A percentile compares a stretch with the other conserved stretches of the same genome.
Conservation (phyloP, 2,888 invertebrate genomes). For the Caenorhabditis sinica region DNA sequence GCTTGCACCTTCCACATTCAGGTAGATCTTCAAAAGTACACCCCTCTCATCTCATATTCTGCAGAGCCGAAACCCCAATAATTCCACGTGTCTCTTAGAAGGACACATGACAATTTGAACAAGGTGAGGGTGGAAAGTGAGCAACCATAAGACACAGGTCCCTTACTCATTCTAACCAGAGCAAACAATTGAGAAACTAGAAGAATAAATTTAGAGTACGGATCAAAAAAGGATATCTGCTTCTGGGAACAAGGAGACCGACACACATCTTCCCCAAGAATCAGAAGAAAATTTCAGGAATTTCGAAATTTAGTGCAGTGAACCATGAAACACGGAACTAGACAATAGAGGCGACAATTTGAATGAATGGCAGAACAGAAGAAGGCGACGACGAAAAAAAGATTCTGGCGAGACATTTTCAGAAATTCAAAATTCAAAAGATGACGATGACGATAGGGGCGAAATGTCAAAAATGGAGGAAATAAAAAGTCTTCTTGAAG, state of each 20-base stretch:
- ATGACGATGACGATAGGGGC: background rate
- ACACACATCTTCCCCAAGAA: background rate
- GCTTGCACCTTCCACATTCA: background rate
- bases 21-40: background rate
- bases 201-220: background rate
- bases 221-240: background rate
- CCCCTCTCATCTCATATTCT: background rate
- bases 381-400: background rate
- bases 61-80: background rate
- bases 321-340: slow-evolving; percentile 38
- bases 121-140: slow-evolving; percentile 11
- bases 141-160: background rate
- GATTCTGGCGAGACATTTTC: background rate
- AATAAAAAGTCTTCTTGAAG: background rate
- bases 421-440: slow-evolving; percentile 2
- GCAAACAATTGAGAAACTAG: too few relatives aligned
- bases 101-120: slow-evolving; percentile 9
- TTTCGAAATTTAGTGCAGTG: slow-evolving; percentile 23
- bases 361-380: background rate
- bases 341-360: slow-evolving; percentile 2
- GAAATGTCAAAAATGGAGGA: background rate
- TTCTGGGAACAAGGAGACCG: background rate
- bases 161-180: background rate
- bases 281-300: background rate
- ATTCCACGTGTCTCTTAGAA: slow-evolving; percentile 8